Base-by-base conservation (phyloP, 2,888 invertebrate genomes). In the Platerodrilus igneus region DNA sequence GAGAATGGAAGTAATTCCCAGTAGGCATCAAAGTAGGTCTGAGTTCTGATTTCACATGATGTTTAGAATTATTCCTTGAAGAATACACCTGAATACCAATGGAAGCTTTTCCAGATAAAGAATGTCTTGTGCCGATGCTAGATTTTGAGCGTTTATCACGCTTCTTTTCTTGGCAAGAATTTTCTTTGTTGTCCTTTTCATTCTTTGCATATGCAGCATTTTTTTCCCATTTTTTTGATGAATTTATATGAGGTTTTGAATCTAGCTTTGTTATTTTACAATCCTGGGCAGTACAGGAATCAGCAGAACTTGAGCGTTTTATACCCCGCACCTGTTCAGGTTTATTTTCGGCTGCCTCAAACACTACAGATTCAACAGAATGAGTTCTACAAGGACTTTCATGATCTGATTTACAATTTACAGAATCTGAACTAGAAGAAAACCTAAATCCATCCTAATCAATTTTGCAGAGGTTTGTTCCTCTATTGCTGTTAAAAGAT, bases 1-100 rank as follows among this genome's bases (percentile, higher is more conserved):
- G 68, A 18, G 65, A 58, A 50, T 63, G 58, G 46, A 60, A 62
- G 49, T 63, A 64, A 46, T 68, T 68, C 39, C 68, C 68, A 34
- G 48, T 53, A 7, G 52, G 25, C 35, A 54, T 36, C 16, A 57
- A 37, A 9, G 47, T 47, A 4, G 56, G 54, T 20, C 56, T 41
- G 1, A 56, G 56, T 43, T 50, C 51, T 23, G 50, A 29, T 37
- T 51, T 52, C 13, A 46, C 8, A 14, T 48, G 28, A 26, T 41
- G 40, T 15, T 40, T 38, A 9, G 33, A 21, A 9, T 33, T 13
- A 21, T 48, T 45, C 21, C 44, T 37, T 13, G 36, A 26, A 17
- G 37, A n/a, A 22, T 47, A 9, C 8, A 39, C 48, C 35, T 52
- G 52, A 25, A 52, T 39, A n/a, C 52, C 52, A 11, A 52, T 40